Base-by-base conservation (phyloP, 2,797 vertebrate species). In the Salmo trutta region DNA sequence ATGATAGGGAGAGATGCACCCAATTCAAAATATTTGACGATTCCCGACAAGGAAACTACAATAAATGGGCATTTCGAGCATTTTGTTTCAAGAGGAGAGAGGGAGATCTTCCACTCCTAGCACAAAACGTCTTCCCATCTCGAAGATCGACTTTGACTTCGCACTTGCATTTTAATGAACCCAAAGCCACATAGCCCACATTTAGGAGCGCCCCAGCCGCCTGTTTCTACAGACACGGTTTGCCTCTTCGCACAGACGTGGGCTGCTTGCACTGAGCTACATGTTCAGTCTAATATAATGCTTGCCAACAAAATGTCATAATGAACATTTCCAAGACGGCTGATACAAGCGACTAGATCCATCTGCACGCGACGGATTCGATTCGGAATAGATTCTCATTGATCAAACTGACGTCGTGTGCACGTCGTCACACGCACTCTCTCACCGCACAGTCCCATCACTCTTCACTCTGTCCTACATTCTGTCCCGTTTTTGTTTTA, bases 391-490 rank as follows among this genome's bases (percentile, higher is more conserved):
- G 47, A 41, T 16, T 27, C 27, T 1, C 53, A 29, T 27, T 24
- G 64, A 31, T 75, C 65, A 54, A 75, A 75, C 27, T 54, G 41
- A 54, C 65, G 47, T 68, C 33, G 33, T 41, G 62, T 19, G 33
- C 56, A 27, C 4, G 24, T 75, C 73, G 10, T 8, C 5, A 64
- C 21, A 64, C 21, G 59, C 59, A 24, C 59, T 24, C 59, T 24
- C 8, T 14, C 56, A 17, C 5, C 62, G 21, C 62, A 64, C 62
- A 66, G 19, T 59, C n/a, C 56, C 56, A 59, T 3, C 56, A 59
- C 56, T 59, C 56, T 8, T 59, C 19, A 59, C 7, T 21, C 56
- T 21, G 56, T n/a, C 19, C 56, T 10, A 59, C 41, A 47, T 24
- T 24, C 59, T 64, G 59, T 64, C 21, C 59, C 6, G 59, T 64